A percentile compares a stretch with the other conserved stretches of the same genome.
phyloP scores from a whole-genome alignment of 2,797 vertebrate genomes.

The Lophotriccus pileatus region DNA sequence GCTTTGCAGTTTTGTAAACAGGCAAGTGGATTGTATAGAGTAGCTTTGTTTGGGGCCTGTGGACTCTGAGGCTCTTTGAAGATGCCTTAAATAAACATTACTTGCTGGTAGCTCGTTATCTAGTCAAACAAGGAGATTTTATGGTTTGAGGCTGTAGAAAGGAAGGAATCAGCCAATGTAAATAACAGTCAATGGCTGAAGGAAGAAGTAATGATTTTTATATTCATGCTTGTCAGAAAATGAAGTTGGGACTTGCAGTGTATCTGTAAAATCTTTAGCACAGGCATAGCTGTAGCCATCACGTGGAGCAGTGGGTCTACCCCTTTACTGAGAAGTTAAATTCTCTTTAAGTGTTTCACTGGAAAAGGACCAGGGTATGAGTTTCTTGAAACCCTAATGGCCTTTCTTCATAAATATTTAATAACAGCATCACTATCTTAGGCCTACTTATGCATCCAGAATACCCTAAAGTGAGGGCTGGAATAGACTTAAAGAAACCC shows the following conservation, averaged over 20 bases:
- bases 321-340: background rate
- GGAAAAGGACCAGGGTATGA: background rate
- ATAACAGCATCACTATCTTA: background rate
- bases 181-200: background rate
- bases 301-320: background rate
- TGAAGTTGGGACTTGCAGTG: background rate
- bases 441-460: background rate
- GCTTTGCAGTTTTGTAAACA: conserved; percentile 45
- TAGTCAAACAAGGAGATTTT: background rate
- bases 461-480: background rate
- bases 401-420: background rate
- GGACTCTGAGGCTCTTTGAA: background rate
- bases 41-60: background rate
- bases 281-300: too few relatives aligned
- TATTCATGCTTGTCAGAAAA: background rate
- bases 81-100: background rate
- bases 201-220: background rate
- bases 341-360: background rate
- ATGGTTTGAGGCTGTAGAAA: background rate
- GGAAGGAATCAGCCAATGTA: background rate
- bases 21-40: background rate
- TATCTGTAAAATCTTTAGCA: background rate
- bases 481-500: background rate
- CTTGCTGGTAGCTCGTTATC: background rate
- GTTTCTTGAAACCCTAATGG: background rate